A percentile compares a stretch with the other conserved stretches of the same genome.
phyloP scores from a whole-genome alignment of 2,888 invertebrate species.

The Eupithecia subfuscata region DNA sequence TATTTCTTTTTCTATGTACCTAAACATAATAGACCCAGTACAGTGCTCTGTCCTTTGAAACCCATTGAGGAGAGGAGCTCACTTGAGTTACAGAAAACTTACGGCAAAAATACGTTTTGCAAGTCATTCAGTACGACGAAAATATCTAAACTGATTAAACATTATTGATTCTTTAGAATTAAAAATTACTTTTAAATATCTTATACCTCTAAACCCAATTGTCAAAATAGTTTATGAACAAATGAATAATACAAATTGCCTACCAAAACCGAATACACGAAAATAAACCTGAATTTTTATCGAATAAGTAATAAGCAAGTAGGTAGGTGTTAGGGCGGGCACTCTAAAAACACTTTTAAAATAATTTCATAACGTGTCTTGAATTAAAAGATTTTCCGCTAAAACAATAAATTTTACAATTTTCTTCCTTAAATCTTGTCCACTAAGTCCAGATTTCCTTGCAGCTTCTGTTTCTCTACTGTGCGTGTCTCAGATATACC shows the following conservation, averaged over 20 bases:
- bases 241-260: neutral
- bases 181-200: no score
- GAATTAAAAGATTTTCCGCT: neutral
- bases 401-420: neutral
- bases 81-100: neutral
- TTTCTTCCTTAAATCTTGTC: neutral
- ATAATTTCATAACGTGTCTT: slow-evolving; percentile 7
- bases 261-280: neutral
- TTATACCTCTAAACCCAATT: neutral
- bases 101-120: neutral
- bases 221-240: neutral
- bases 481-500: slow-evolving; percentile 45
- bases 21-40: neutral
- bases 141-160: no score
- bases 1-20: neutral
- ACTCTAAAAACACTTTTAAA: slow-evolving; percentile 8
- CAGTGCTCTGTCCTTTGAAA: neutral
- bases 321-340: neutral
- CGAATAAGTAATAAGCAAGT: no score
- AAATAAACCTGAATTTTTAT: neutral
- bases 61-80: neutral
- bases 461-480: slow-evolving; percentile 16
- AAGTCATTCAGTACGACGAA: no score
- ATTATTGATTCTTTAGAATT: no score
- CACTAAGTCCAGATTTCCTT: neutral